Evolutionary conservation across 2,113 vertebrate genomes (phyloP), one percentile per base, ranked within the genome.

Genomic region (Acrocephalus kingi): DNA sequence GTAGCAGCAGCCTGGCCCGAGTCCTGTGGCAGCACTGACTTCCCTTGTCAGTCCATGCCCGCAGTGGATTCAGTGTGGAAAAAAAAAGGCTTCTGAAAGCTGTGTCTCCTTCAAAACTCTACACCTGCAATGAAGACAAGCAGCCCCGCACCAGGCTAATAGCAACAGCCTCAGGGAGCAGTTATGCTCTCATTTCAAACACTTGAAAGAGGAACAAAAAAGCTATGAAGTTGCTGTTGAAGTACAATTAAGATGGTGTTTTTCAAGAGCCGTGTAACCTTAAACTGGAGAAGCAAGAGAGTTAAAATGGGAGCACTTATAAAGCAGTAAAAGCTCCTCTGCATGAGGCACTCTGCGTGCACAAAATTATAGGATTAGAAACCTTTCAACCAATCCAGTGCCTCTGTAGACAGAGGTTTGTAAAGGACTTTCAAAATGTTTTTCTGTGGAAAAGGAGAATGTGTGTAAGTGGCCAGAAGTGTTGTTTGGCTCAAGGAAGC

Each of bases 301-400:
- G 85, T 96, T 90, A 76, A 96, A 96, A 93, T 89, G 88, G 92
- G 94, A 77, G 82, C 71, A 91, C 88, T 97, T 93, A 91, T 63
- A 80, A 83, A 75, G 79, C 85, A 56, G 83, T 94, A 87, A 93
- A 94, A 96, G 64, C 88, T 90, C 95, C 85, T 51, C 61, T 56
- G 88, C 69, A 62, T 95, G 94, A 94, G 76, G 79, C 73, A 72
- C 83, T 90, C 90, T 75, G 86, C 2, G 3, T 94, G 94, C 81
- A 75, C 56, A 72, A 93, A 90, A 95, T 96, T 95, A 94, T 46
- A 96, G 92, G 96, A 95, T 96, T 96, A 94, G 83, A 96, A 92
- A 72, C 13, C 52, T 72, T 95, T 95, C 76, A 93, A 45, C 24
- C 75, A 84, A 68, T 81, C 63, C 68, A 78, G n/a, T 54, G 69